Conservation (phyloP, 2,797 vertebrate genomes). For the Pangasius larnaudii region DNA sequence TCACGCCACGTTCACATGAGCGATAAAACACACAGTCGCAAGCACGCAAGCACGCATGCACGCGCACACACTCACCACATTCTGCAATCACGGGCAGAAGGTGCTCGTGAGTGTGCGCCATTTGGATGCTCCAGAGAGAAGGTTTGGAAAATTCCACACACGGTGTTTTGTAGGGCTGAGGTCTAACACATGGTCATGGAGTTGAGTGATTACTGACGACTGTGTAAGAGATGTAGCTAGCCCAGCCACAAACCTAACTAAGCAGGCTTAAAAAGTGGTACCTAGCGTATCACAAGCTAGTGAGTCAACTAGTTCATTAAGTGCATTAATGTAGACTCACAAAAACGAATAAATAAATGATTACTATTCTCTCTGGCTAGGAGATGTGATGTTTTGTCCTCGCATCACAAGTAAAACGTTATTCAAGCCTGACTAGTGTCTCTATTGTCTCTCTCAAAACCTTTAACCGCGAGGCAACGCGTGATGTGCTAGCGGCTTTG, state of each 20-base stretch:
- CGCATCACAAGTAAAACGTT: background rate
- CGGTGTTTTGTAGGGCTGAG: background rate
- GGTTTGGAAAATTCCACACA: background rate
- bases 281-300: background rate
- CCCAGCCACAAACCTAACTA: background rate
- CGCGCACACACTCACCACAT: background rate
- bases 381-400: background rate
- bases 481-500: background rate
- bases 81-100: slow-evolving; percentile 20
- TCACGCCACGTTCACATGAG: background rate
- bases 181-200: background rate
- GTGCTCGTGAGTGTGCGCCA: background rate
- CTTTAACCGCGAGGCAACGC: background rate
- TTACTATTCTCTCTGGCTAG: background rate
- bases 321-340: background rate
- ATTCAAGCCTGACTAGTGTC: background rate
- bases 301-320: background rate
- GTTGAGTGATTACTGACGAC: background rate
- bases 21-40: background rate
- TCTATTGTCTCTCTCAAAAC: background rate
- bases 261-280: background rate
- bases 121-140: background rate
- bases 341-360: background rate
- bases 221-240: background rate
- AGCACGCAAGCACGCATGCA: background rate